Base-by-base conservation (phyloP, 2,113 vertebrate species). In the Sula dactylatra region DNA sequence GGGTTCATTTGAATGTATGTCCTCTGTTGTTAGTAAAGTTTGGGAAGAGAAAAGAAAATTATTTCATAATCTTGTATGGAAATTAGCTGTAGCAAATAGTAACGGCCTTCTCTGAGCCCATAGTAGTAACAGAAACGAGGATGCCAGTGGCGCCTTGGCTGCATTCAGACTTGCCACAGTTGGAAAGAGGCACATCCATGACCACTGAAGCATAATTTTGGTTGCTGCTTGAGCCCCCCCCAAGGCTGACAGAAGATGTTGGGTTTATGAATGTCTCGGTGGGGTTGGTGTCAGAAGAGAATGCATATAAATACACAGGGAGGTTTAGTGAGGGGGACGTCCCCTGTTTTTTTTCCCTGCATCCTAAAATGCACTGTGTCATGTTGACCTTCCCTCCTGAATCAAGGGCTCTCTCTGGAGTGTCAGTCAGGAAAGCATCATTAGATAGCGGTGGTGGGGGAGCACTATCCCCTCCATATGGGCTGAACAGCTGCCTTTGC, bases 401-500 rank as follows among this genome's bases (percentile, higher is more conserved):
- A 74, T 79, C 83, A 95, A 96, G 88, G 93, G 70, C 93, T 96
- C 44, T 71, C 79, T 69, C 64, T 61, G 56, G 55, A 85, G 17
- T 42, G 79, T 79, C 93, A 89, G 82, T 82, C 71, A 66, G 90
- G 45, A 91, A 83, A 76, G 54, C 86, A 77, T 93, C 93, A 91
- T 90, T 80, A 91, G 88, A 67, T 47, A 90, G 44, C 26, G 1
- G 80, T 80, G 90, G 47, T 80, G 40, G 44, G 54, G 76, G 34
- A 87, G 65, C 50, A 56, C 80, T 54, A 36, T 92, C 71, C 81
- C 26, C 15, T 97, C 95, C 91, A 93, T 96, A 94, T 94, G 91
- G 91, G 87, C 58, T 90, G 78, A 94, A 91, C 96, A 97, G 97
- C 90, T 97, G 97, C 85, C 88, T 95, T 91, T 89, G 58, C 85